Conservation (phyloP, 2,797 vertebrate genomes). For the Intellagama lesueurii region DNA sequence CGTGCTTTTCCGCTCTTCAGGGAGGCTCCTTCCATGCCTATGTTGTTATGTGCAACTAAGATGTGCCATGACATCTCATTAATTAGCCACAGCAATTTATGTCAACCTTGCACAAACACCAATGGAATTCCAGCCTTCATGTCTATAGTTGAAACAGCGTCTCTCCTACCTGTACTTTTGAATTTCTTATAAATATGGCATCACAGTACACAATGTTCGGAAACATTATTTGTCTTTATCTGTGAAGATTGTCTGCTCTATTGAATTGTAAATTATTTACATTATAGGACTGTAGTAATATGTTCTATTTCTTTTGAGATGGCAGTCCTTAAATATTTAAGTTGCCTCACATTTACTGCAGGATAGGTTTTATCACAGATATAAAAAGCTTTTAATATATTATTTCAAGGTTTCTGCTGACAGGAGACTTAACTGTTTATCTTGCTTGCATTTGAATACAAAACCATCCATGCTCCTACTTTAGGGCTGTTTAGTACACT, state of each 20-base stretch:
- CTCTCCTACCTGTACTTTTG: neutral
- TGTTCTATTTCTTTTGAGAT: neutral
- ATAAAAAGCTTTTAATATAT: conserved; percentile 38
- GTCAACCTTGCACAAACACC: neutral
- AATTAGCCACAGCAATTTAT: no score
- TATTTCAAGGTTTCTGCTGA: conserved; percentile 35
- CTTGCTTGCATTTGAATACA: conserved; percentile 23
- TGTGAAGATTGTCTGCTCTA: conserved; percentile 8
- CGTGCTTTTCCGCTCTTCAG: no score
- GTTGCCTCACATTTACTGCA: conserved; percentile 11
- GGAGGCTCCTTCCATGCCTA: no score
- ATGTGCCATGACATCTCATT: no score
- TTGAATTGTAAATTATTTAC: conserved; percentile 41
- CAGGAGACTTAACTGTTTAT: conserved; percentile 18
- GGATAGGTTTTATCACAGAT: conserved; percentile 22
- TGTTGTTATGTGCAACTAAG: no score
- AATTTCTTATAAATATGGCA: conserved; percentile 15
- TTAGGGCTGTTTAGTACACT: neutral
- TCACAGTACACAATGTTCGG: neutral
- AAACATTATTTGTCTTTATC: conserved; percentile 32
- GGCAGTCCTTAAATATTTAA: conserved; percentile 1
- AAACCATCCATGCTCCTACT: conserved; percentile 6
- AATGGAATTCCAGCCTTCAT: neutral
- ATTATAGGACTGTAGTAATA: neutral
- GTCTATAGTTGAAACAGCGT: neutral